A percentile compares a stretch with the other conserved stretches of the same genome.
Conservation (phyloP, 2,888 invertebrate species). For the Harpalus rubripes region DNA sequence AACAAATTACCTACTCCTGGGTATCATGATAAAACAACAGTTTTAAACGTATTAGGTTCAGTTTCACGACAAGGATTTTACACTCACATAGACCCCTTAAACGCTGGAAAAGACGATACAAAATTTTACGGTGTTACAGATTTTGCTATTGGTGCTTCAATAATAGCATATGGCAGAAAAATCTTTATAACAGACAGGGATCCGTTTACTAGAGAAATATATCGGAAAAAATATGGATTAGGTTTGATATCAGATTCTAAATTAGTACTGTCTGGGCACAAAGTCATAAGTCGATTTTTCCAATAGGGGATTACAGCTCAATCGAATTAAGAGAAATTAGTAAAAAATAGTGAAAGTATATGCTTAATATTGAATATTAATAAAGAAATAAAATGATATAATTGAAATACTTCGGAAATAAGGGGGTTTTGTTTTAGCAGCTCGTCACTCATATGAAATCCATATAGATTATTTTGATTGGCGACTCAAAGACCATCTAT, state of each 20-base stretch:
- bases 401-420: too few relatives aligned
- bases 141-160: conserved; percentile 88
- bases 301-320: too few relatives aligned
- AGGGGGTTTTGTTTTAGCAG: too few relatives aligned
- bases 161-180: conserved; percentile 90
- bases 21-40: conserved; percentile 77
- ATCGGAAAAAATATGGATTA: conserved; percentile 84
- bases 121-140: conserved; percentile 85
- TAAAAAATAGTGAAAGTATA: too few relatives aligned
- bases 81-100: conserved; percentile 80
- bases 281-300: too few relatives aligned
- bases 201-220: conserved; percentile 91
- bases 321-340: too few relatives aligned
- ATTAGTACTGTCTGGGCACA: too few relatives aligned
- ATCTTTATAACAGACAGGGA: conserved; percentile 92
- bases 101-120: conserved; percentile 77
- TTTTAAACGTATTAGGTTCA: conserved; percentile 83
- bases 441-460: too few relatives aligned
- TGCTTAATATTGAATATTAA: too few relatives aligned
- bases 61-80: conserved; percentile 80
- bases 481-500: too few relatives aligned
- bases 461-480: too few relatives aligned
- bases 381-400: too few relatives aligned
- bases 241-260: conserved; percentile 77
- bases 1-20: conserved; percentile 77